Evolutionary conservation across 1,140 invertebrate genomes (phyloP).

Genomic region (Choristoneura fumiferana): DNA sequence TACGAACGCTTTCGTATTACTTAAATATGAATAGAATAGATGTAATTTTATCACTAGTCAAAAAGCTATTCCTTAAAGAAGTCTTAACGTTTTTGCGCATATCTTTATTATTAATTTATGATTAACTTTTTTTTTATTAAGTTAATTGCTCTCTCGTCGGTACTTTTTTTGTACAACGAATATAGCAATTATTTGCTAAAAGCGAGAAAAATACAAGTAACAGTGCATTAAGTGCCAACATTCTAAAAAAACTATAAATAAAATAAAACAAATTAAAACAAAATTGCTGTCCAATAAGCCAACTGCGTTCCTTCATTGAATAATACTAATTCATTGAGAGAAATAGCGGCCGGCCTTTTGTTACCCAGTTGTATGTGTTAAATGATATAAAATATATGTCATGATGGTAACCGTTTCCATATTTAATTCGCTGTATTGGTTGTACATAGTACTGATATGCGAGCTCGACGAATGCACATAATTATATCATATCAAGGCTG

Average conservation of each 20-base stretch:
- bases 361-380: no score
- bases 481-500: constrained; percentile 46
- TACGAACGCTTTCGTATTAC: constrained; percentile 60
- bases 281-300: no score
- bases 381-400: no score
- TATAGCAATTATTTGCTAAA: no score
- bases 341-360: no score
- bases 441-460: constrained; percentile 38
- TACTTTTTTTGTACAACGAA: background rate
- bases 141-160: constrained; percentile 1
- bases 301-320: no score
- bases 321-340: no score
- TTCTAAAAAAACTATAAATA: no score
- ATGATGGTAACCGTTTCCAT: no score
- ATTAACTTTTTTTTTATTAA: constrained; percentile 39
- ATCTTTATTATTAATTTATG: constrained; percentile 14
- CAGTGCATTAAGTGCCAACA: no score
- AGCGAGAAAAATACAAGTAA: no score
- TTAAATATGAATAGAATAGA: constrained; percentile 51
- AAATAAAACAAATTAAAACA: no score
- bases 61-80: constrained; percentile 55
- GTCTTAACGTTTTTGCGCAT: background rate
- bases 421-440: constrained; percentile 21
- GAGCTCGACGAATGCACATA: constrained; percentile 35
- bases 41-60: constrained; percentile 72